Percentiles rank a stretch among this genome's conserved stretches.
Evolutionary conservation across 2,888 invertebrate genomes (phyloP).

Genomic region (Clepsis dumicolana): DNA sequence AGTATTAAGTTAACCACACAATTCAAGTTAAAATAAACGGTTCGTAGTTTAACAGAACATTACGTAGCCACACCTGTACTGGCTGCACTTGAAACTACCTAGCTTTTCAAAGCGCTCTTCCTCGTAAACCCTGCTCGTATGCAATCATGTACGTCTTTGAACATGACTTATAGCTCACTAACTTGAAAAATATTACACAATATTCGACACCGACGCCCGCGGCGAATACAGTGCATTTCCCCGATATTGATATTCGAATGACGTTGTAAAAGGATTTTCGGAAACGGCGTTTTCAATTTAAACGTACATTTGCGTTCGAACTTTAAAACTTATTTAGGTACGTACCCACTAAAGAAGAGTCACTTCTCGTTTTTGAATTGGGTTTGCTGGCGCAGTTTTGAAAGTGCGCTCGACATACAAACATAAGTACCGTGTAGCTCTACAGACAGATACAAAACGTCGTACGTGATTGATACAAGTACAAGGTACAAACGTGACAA

Average conservation of each 20-base stretch:
- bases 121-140: constrained; percentile 17
- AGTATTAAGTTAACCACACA: not conserved
- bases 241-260: constrained; percentile 7
- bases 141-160: constrained; percentile 39
- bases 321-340: not conserved
- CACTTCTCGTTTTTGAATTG: not conserved
- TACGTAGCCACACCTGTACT: constrained; percentile 8
- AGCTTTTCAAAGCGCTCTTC: constrained; percentile 16
- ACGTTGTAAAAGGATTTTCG: constrained; percentile 1
- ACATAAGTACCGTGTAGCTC: no score
- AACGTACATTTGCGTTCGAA: not conserved
- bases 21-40: not conserved
- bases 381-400: no score
- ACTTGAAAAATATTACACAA: constrained; percentile 40
- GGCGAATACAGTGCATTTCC: constrained; percentile 25
- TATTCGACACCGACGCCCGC: constrained; percentile 23
- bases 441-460: no score
- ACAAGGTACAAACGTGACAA: no score
- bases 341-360: not conserved
- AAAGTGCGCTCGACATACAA: no score
- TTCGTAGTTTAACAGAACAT: not conserved
- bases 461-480: no score
- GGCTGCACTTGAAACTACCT: not conserved
- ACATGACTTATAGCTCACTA: constrained; percentile 31
- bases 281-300: not conserved